Base-by-base conservation (phyloP, 2,113 vertebrate species). In the Periophthalmodon schlosseri region DNA sequence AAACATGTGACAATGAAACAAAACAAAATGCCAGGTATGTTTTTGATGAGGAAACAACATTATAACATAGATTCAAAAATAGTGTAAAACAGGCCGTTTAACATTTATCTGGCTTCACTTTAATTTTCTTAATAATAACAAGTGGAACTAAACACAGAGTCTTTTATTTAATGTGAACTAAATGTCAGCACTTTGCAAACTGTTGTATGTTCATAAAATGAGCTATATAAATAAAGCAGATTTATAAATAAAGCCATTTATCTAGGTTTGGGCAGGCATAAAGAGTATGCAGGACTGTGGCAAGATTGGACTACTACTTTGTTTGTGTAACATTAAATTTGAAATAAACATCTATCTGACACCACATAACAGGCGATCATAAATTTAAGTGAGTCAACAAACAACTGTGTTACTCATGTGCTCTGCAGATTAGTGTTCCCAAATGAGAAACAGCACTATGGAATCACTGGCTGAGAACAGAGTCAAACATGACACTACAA, bases 391-490 rank as follows among this genome's bases (percentile, higher is more conserved):
- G 3, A 72, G 46, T 61, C 50, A 68, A 54, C 15, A 52, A 73
- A 70, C 58, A 49, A 46, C 68, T 0, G 56, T 36, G 36, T 65
- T 52, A 1, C 68, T 56, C 10, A 0, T 78, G 33, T 66, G 64
- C 74, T 18, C 64, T 70, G 70, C 68, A 74, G 80, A 74, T 77
- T 80, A 84, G 73, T 72, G 61, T 78, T 72, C 80, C 49, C 61
- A 82, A 75, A 83, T 83, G 68, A 61, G 58, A 82, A 84, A 56
- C 78, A 89, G 84, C 85, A 47, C 65, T 50, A 70, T 49, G 72
- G 50, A 84, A 86, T 81, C 73, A 75, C 76, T 79, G 72, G 83
- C 68, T 83, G 60, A 70, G 39, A 66, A 33, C 23, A 70, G 77
- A 85, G 33, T 64, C 66, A 56, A 73, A 70, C 78, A 60, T 58